Evolutionary conservation across 30 jellyfish, hydroid and myxozoan genomes (phyloP).

Genomic region (Aurelia coerulea): DNA sequence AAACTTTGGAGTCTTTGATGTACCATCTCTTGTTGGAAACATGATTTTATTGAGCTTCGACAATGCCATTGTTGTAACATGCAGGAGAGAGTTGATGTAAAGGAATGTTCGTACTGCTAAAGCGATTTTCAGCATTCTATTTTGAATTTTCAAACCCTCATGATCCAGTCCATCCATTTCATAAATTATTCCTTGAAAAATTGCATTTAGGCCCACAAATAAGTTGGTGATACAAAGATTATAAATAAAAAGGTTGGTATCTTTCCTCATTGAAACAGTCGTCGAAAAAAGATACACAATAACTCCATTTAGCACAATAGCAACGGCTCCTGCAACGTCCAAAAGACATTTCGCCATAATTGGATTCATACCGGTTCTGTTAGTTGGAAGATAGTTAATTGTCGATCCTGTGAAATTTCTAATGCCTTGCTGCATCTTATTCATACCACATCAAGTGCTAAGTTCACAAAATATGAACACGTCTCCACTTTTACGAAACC

Average conservation of each 20-base stretch:
- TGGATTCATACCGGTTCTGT: no score
- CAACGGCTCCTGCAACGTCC: no score
- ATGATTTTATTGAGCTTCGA: slow-evolving; percentile 17
- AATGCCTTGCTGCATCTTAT: no score
- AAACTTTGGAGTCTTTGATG: not conserved
- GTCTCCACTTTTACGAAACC: no score
- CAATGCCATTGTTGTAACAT: not conserved
- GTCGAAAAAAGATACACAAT: not conserved
- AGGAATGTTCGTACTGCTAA: slow-evolving; percentile 27
- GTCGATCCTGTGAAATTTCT: no score
- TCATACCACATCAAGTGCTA: no score
- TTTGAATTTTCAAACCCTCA: not conserved
- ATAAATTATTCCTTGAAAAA: slow-evolving; percentile 37
- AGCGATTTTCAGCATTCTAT: slow-evolving; percentile 10
- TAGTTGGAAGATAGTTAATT: no score
- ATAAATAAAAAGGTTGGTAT: slow-evolving; percentile 18
- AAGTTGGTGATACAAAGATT: slow-evolving; percentile 4
- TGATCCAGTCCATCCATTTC: not conserved
- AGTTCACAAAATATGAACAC: no score
- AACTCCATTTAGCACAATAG: not conserved
- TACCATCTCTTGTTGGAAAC: not conserved
- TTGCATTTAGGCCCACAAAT: slow-evolving; percentile 28
- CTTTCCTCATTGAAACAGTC: slow-evolving; percentile 8
- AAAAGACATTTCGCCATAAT: no score
- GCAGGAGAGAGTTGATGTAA: slow-evolving; percentile 29